Conservation (phyloP, 2,113 vertebrate genomes). For the Lamprologus lemairii region DNA sequence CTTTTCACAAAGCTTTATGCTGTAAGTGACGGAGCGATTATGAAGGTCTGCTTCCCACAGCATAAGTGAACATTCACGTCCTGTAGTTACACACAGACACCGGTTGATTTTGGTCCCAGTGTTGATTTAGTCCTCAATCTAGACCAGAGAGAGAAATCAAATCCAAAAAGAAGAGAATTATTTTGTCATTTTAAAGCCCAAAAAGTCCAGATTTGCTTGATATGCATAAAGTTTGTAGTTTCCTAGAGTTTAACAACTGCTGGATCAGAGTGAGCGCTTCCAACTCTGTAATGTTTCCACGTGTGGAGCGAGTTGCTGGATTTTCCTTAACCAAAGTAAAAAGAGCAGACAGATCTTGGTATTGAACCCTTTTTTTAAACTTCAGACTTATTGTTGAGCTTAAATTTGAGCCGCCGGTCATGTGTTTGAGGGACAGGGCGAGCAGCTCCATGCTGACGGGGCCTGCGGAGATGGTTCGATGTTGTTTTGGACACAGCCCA, state of each 20-base stretch:
- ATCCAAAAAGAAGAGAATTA: rapidly evolving
- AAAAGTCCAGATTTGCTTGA: not conserved
- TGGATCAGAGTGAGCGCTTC: not conserved
- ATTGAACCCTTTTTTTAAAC: not conserved
- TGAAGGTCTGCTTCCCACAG: not conserved
- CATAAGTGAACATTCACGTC: rapidly evolving
- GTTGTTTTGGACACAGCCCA: not conserved
- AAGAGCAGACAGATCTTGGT: not conserved
- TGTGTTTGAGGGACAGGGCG: not conserved
- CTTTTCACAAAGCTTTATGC: not conserved
- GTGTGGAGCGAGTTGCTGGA: rapidly evolving
- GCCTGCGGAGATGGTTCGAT: not conserved
- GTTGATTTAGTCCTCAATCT: not conserved
- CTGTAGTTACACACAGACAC: not conserved
- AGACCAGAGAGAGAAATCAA: not conserved
- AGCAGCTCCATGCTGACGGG: not conserved
- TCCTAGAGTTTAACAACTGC: not conserved
- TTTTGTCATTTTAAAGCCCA: not conserved
- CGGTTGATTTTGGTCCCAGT: not conserved
- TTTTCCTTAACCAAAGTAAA: rapidly evolving
- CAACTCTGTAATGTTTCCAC: rapidly evolving
- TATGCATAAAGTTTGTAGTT: not conserved
- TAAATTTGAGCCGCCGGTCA: not conserved
- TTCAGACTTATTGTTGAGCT: not conserved
- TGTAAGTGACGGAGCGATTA: not conserved